Evolutionary conservation across 2,888 invertebrate genomes (phyloP).

Genomic region (Pristionchus fissidentatus): DNA sequence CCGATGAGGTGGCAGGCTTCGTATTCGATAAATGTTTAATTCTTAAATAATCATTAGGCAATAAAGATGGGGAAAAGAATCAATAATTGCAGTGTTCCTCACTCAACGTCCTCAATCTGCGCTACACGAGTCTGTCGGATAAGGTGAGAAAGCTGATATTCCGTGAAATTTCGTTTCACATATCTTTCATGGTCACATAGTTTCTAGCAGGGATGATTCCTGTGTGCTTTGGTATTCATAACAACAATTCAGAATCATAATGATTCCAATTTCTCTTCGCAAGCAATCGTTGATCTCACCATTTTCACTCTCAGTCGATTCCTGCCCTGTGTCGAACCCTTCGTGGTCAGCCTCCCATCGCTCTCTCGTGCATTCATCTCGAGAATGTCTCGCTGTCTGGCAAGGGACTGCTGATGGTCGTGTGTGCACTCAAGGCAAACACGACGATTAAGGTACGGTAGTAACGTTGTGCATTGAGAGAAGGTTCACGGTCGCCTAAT

Average conservation of each 20-base stretch:
- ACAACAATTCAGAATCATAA: too few relatives aligned
- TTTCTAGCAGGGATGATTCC: background rate
- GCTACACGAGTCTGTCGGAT: constrained; percentile 82
- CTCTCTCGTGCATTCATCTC: constrained; percentile 85
- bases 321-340: constrained; percentile 80
- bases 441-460: constrained; percentile 56
- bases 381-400: constrained; percentile 86
- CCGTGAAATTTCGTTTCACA: constrained; percentile 81
- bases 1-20: too few relatives aligned
- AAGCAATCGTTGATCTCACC: too few relatives aligned
- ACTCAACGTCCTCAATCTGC: constrained; percentile 83
- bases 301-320: constrained; percentile 49
- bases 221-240: background rate
- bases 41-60: too few relatives aligned
- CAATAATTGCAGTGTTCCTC: constrained; percentile 81
- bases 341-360: constrained; percentile 80
- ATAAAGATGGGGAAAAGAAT: too few relatives aligned
- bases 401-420: constrained; percentile 84
- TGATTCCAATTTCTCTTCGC: too few relatives aligned
- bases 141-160: constrained; percentile 79
- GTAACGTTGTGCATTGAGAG: background rate
- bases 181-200: background rate
- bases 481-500: background rate
- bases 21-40: too few relatives aligned
- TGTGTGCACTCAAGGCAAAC: constrained; percentile 84